Percentiles rank a stretch among this genome's conserved stretches.
Conservation (phyloP, 23 tunicate genomes). For the Trididemnum clinides region DNA sequence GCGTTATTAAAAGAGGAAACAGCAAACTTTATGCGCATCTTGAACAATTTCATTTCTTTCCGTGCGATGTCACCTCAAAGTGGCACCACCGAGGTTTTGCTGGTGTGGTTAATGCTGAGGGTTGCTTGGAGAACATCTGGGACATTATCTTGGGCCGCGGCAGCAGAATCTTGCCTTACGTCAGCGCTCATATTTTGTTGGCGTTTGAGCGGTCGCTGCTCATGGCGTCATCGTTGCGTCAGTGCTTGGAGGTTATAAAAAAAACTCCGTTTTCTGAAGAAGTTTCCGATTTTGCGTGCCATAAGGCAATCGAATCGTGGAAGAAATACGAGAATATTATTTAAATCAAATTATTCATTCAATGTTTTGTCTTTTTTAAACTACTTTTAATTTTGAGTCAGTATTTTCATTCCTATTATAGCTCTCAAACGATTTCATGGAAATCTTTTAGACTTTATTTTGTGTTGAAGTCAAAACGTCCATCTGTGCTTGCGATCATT, state of each 20-base stretch:
- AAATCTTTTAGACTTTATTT: no score
- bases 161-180: slow-evolving; percentile 49
- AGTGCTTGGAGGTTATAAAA: slow-evolving; percentile 4
- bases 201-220: slow-evolving; percentile 51
- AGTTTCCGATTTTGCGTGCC: slow-evolving; percentile 36
- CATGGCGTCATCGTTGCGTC: neutral
- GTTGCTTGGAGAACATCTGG: slow-evolving; percentile 73
- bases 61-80: neutral
- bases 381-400: no score
- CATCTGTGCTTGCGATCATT: no score
- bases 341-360: no score
- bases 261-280: slow-evolving; percentile 41
- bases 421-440: no score
- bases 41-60: slow-evolving; percentile 1
- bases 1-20: slow-evolving; percentile 14
- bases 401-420: no score
- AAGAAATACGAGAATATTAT: slow-evolving; percentile 38
- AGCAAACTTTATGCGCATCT: slow-evolving; percentile 12
- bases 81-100: slow-evolving; percentile 53
- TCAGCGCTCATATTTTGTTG: slow-evolving; percentile 63
- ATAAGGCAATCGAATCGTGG: slow-evolving; percentile 66
- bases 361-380: no score
- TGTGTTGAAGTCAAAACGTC: no score
- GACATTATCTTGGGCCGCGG: slow-evolving; percentile 62
- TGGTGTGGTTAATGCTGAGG: slow-evolving; percentile 35